Percentiles rank a stretch among this genome's conserved stretches.
Evolutionary conservation across 2,888 invertebrate genomes (phyloP).

Genomic region (Anodontia alba): DNA sequence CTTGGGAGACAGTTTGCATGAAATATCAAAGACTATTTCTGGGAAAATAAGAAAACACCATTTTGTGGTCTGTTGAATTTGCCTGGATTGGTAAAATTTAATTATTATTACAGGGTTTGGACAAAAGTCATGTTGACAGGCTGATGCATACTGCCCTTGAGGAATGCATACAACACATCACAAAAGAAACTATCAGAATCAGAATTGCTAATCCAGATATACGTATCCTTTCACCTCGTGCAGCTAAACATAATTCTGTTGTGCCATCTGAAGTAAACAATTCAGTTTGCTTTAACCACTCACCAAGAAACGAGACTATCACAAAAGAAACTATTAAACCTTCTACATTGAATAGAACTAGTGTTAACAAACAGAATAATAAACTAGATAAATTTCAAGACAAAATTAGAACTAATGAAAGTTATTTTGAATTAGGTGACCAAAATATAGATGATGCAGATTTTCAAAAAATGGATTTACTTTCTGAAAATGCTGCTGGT

Average conservation of each 20-base stretch:
- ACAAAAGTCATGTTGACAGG: background rate
- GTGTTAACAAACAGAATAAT: background rate
- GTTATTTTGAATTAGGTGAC: background rate
- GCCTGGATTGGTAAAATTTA: too few species aligned
- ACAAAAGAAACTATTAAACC: background rate
- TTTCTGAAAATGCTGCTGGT: too few species aligned
- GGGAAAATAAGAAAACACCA: too few species aligned
- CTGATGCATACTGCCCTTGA: background rate
- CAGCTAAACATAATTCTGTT: too few species aligned
- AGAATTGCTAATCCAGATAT: too few species aligned
- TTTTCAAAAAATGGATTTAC: too few species aligned
- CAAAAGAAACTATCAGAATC: background rate
- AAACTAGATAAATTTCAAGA: background rate
- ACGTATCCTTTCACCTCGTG: too few species aligned
- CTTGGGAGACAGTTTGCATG: too few species aligned
- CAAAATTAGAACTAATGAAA: background rate
- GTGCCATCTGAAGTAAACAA: background rate
- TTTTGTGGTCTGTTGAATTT: too few species aligned
- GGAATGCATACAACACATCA: background rate
- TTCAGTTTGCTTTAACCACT: background rate
- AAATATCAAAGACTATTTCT: too few species aligned
- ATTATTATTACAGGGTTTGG: background rate
- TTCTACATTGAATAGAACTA: background rate
- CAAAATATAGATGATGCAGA: background rate
- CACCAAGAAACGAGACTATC: background rate